Base-by-base conservation (phyloP, 2,797 vertebrate species). In the Chromobotia macracanthus region DNA sequence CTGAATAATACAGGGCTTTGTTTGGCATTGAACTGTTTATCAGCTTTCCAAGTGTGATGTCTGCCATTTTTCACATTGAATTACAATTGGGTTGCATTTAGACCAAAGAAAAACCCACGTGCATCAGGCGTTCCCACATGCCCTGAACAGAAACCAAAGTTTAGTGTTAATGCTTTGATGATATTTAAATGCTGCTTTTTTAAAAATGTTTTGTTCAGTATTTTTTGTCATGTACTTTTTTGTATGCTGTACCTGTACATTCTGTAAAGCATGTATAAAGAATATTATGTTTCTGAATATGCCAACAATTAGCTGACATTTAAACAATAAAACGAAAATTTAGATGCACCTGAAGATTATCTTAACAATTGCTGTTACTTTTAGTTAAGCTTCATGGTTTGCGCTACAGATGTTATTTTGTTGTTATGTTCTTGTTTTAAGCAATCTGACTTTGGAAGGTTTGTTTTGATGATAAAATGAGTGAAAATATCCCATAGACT, bases 261-360 rank as follows among this genome's bases (percentile, higher is more conserved):
- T 93, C 88, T 93, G 90, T 94, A 93, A 93, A 94, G 91, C 92
- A 93, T 93, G 91, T 92, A 84, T 88, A 88, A 91, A 91, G 81
- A 90, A 86, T 67, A 74, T 77, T 84, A 80, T 80, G 76, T 82
- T 89, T 92, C 91, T 25, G 50, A 79, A 75, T 76, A 55, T 82
- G 84, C 77, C 90, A 86, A 91, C 91, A 91, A 85, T 72, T 89
- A 90, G 88, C 89, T 85, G 87, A 90, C 92, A 91, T 86, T 92
- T 87, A 82, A 90, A 87, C 89, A 87, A 93, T 91, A 93, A 93
- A 94, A 94, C 83, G 82, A 83, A 76, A 84, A 90, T 88, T 90
- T 86, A 88, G 81, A 85, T 85, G 23, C 67, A 50, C 51, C 7
- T n/a, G 41, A 64, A 28, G 56, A 5, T 38, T 12, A 35, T 63